These are phyloP conservation scores for Euzetes globulus DNA, from an alignment of 2,888 invertebrate genomes.

Conservation along the genomic window DNA sequence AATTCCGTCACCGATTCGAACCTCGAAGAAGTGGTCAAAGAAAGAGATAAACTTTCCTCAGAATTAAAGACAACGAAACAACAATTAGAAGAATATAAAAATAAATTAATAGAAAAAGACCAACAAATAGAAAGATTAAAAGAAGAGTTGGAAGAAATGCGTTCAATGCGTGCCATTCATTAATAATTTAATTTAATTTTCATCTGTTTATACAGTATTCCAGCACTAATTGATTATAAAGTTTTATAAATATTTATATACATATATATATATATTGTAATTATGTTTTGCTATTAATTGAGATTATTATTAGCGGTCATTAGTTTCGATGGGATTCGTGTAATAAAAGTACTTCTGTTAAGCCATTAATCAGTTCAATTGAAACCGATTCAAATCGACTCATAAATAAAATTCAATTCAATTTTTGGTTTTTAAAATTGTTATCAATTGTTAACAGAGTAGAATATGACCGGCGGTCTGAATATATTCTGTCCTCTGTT, in stretches of 20 bases:
- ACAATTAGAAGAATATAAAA: constrained; percentile 39
- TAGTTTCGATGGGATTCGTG: neutral
- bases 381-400: no score
- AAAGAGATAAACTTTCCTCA: constrained; percentile 36
- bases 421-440: no score
- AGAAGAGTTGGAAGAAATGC: no score
- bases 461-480: no score
- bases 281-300: no score
- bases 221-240: no score
- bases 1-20: neutral
- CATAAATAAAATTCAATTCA: no score
- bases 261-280: neutral
- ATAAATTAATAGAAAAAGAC: constrained; percentile 40
- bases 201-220: no score
- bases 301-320: no score
- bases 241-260: no score
- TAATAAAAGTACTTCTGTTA: neutral
- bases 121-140: constrained; percentile 39
- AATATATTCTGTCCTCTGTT: no score
- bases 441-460: no score
- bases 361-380: neutral
- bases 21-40: constrained; percentile 25
- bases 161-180: constrained; percentile 12
- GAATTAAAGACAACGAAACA: constrained; percentile 38
- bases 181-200: neutral